A percentile compares a stretch with the other conserved stretches of the same genome.
These are phyloP conservation scores for Iselma pallidipennis DNA, from an alignment of 2,888 invertebrate genomes.

Conservation along the genomic window DNA sequence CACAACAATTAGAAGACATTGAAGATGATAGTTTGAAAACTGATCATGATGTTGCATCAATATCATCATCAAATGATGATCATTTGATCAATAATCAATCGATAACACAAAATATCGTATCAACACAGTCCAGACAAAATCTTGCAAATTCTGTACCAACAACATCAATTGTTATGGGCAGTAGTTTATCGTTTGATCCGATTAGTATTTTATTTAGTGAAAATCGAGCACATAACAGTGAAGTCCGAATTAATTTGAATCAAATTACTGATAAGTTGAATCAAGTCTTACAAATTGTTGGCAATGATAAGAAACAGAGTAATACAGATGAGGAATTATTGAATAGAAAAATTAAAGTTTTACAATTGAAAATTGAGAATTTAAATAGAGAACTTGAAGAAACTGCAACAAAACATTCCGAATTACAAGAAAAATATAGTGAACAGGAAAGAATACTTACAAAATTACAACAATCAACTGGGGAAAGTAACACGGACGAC, in stretches of 20 bases:
- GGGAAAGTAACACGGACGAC: background rate
- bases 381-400: slow-evolving; percentile 38
- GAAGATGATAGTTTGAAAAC: slow-evolving; percentile 48
- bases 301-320: slow-evolving; percentile 28
- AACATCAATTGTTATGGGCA: slow-evolving; percentile 18
- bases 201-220: slow-evolving; percentile 63
- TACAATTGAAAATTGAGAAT: slow-evolving; percentile 52
- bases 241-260: slow-evolving; percentile 67
- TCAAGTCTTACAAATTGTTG: slow-evolving; percentile 56
- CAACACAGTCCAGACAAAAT: slow-evolving; percentile 1
- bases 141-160: slow-evolving; percentile 7
- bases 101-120: slow-evolving; percentile 1
- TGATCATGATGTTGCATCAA: background rate
- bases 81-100: background rate
- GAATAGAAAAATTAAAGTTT: slow-evolving; percentile 50
- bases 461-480: background rate
- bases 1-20: slow-evolving; percentile 55
- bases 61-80: background rate
- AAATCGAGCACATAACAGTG: slow-evolving; percentile 66
- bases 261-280: slow-evolving; percentile 68
- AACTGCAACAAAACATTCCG: slow-evolving; percentile 27
- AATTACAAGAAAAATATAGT: slow-evolving; percentile 25
- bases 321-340: slow-evolving; percentile 22
- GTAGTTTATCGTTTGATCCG: slow-evolving; percentile 48
- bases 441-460: slow-evolving; percentile 12